Evolutionary conservation across 2,113 vertebrate genomes (phyloP).

Genomic region (Labrus mixtus): DNA sequence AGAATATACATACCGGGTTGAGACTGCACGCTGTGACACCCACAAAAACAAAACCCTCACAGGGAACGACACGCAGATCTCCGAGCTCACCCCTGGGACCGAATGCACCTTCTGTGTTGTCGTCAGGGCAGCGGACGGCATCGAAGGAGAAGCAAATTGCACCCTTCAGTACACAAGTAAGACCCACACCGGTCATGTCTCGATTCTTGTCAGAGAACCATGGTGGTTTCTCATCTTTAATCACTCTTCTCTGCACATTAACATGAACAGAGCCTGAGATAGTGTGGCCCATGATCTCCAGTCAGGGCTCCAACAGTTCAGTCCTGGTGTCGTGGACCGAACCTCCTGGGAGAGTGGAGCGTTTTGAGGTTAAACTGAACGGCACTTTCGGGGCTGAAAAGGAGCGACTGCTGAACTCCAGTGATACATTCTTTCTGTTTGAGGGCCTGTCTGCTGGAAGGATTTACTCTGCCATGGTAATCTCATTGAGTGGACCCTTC

Average conservation of each 20-base stretch:
- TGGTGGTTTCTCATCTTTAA: neutral
- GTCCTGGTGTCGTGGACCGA: slow-evolving; percentile 69
- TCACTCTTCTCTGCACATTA: neutral
- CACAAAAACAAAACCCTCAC: neutral
- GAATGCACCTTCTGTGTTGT: slow-evolving; percentile 66
- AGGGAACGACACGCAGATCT: neutral
- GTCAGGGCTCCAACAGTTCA: slow-evolving; percentile 59
- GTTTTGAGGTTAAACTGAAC: slow-evolving; percentile 44
- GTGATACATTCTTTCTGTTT: neutral
- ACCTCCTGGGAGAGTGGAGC: slow-evolving; percentile 59
- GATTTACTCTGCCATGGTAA: slow-evolving; percentile 51
- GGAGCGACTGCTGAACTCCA: fast-evolving
- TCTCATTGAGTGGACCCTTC: slow-evolving; percentile 65
- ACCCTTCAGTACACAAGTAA: slow-evolving; percentile 67
- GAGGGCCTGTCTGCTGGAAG: slow-evolving; percentile 56
- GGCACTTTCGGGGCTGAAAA: fast-evolving
- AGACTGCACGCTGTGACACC: slow-evolving; percentile 29
- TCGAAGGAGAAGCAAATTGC: slow-evolving; percentile 24
- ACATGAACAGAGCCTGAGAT: slow-evolving; percentile 66
- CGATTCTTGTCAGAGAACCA: neutral
- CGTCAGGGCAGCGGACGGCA: slow-evolving; percentile 36
- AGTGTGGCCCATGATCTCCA: slow-evolving; percentile 51
- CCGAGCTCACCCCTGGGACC: slow-evolving; percentile 62
- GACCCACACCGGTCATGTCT: slow-evolving; percentile 2
- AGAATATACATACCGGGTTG: slow-evolving; percentile 53